A percentile compares a stretch with the other conserved stretches of the same genome.
Evolutionary conservation across 2,113 vertebrate species (phyloP).

Genomic region (Chelonoidis abingdonii): DNA sequence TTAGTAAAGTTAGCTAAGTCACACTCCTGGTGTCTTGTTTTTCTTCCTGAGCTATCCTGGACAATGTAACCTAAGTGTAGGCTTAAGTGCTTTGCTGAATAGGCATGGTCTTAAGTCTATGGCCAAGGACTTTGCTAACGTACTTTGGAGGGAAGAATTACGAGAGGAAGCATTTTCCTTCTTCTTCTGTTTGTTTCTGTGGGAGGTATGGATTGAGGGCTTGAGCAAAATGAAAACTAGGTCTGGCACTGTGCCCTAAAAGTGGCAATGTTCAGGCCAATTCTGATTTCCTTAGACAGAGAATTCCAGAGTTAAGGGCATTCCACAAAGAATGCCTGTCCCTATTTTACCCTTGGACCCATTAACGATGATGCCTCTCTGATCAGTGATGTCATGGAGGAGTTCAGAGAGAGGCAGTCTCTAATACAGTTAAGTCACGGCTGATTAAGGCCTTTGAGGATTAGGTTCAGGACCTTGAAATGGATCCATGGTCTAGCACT

Average conservation of each 20-base stretch:
- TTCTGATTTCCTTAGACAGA: rapidly evolving
- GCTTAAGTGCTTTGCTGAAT: background rate
- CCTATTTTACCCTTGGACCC: rapidly evolving
- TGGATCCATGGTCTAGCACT: background rate
- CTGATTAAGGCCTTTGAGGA: no score
- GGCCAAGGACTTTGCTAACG: background rate
- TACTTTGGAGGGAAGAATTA: background rate
- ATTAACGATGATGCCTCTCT: rapidly evolving
- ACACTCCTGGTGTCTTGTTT: background rate
- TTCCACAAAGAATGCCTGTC: background rate
- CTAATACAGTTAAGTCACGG: no score
- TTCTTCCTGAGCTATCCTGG: background rate
- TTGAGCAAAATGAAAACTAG: slow-evolving; percentile 30
- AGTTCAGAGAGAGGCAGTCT: no score
- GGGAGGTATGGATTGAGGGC: background rate
- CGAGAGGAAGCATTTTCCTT: background rate
- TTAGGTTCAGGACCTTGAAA: background rate
- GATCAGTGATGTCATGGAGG: background rate
- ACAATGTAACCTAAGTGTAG: background rate
- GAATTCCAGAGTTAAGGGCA: background rate
- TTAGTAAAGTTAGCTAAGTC: background rate
- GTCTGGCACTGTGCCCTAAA: background rate
- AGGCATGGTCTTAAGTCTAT: background rate
- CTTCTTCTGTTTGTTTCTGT: background rate
- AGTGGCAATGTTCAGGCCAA: background rate